A percentile compares a stretch with the other conserved stretches of the same genome.
These are phyloP conservation scores for Stenoptilia bipunctidactyla DNA, from an alignment of 2,888 invertebrate genomes.

Conservation along the genomic window DNA sequence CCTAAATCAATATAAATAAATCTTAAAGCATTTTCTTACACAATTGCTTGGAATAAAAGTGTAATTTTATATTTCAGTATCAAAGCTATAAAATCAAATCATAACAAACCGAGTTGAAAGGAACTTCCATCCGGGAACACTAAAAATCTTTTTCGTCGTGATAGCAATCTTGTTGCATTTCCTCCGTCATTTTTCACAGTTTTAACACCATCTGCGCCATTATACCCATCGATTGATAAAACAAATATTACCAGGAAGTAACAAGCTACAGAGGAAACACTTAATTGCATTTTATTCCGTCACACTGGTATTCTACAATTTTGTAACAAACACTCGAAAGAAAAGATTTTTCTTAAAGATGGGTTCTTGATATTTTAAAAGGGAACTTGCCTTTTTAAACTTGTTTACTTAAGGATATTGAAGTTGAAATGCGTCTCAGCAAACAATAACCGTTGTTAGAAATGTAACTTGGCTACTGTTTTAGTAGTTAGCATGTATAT, in stretches of 20 bases:
- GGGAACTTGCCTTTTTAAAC: too few species aligned
- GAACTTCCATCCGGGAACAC: constrained; percentile 74
- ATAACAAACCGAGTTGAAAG: constrained; percentile 61
- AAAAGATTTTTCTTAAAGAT: too few species aligned
- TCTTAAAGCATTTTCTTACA: too few species aligned
- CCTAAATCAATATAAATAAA: too few species aligned
- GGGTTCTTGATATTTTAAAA: too few species aligned
- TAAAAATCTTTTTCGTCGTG: constrained; percentile 65
- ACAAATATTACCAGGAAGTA: neutral
- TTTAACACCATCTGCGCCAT: neutral
- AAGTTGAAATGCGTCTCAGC: too few species aligned
- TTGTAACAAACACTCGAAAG: too few species aligned
- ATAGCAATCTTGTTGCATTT: constrained; percentile 29
- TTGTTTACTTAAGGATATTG: too few species aligned
- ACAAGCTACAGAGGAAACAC: neutral
- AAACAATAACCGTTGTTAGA: too few species aligned
- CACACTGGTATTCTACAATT: too few species aligned
- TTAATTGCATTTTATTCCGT: neutral
- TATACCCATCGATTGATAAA: neutral
- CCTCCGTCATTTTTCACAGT: constrained; percentile 5
- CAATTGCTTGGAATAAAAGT: neutral
- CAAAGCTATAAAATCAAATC: neutral
- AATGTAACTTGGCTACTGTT: neutral
- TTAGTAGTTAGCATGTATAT: constrained; percentile 13
- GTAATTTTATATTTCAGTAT: neutral